Evolutionary conservation across 2,797 vertebrate genomes (phyloP), one percentile per base, ranked within the genome.

Genomic region (Natrix natrix): DNA sequence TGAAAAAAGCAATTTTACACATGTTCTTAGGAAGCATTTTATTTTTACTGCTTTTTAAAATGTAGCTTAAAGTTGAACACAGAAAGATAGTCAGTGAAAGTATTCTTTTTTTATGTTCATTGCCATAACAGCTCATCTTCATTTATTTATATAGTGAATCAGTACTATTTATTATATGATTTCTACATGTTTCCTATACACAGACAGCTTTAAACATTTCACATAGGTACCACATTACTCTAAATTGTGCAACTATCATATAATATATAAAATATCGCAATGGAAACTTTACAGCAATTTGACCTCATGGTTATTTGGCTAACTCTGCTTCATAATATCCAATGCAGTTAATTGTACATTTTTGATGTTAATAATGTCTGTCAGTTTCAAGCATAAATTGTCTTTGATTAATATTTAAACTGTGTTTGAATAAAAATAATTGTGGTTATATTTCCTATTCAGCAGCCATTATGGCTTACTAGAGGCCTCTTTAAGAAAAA

Each of bases 381-480:
- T 98, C 98, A 98, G 97, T 97, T 97, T 97, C 97, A 97, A 97
- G 96, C 97, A 98, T 97, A 98, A 97, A 97, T 98, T 97, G 93
- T 96, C 98, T 98, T 98, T 98, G 98, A 98, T 98, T 98, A 98
- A 98, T 98, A 98, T 98, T 98, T 98, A 98, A 98, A 98, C 98
- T 97, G 97, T 98, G 98, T 98, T 98, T 98, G 98, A 98, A 98
- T 98, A 98, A 98, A 98, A 98, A 98, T 98, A 98, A 98, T 98
- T 97, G 98, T 98, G 96, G 98, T 98, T 98, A 98, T 97, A 98
- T 98, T 98, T 98, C 96, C 97, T 97, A 98, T 98, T 98, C 97
- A 97, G 97, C 97, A 97, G 97, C 98, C 97, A 98, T 97, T 97
- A 97, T 88, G 93, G 97, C 96, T 98, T 98, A 98, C 97, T 98